Evolutionary conservation across 2,113 vertebrate species (phyloP).

Genomic region (Oncorhynchus clarkii): DNA sequence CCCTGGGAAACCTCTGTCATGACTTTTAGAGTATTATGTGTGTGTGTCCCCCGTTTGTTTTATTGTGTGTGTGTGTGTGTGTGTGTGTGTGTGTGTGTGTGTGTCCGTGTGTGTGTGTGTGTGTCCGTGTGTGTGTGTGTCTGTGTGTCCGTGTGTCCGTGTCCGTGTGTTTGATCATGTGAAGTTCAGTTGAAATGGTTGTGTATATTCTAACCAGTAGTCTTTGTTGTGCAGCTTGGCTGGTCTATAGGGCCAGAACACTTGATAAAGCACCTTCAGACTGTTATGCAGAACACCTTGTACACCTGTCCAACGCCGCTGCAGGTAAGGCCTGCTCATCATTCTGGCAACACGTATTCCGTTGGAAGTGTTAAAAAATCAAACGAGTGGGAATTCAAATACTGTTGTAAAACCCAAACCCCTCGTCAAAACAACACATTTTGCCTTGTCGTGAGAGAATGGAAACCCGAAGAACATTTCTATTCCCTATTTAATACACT

Average conservation of each 20-base stretch:
- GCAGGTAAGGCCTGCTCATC: constrained; percentile 72
- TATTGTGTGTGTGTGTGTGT: no score
- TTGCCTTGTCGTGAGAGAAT: not conserved
- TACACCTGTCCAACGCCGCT: constrained; percentile 91
- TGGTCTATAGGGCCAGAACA: constrained; percentile 91
- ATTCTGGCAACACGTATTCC: not conserved
- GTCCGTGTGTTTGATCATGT: no score
- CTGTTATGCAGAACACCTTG: constrained; percentile 88
- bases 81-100: no score
- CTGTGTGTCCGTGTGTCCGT: no score
- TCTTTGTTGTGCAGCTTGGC: constrained; percentile 79
- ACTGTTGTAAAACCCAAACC: not conserved
- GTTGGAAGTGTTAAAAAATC: not conserved
- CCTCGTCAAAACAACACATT: not conserved
- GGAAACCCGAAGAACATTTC: not conserved
- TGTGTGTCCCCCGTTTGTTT: no score
- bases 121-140: no score
- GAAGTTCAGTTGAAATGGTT: not conserved
- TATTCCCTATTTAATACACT: no score
- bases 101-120: no score
- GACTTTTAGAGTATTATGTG: no score
- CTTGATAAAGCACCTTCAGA: constrained; percentile 92
- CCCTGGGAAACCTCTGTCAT: no score
- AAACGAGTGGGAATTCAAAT: not conserved
- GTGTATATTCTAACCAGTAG: not conserved